Conservation (phyloP, 2,888 invertebrate species). For the Lithophane leautieri region DNA sequence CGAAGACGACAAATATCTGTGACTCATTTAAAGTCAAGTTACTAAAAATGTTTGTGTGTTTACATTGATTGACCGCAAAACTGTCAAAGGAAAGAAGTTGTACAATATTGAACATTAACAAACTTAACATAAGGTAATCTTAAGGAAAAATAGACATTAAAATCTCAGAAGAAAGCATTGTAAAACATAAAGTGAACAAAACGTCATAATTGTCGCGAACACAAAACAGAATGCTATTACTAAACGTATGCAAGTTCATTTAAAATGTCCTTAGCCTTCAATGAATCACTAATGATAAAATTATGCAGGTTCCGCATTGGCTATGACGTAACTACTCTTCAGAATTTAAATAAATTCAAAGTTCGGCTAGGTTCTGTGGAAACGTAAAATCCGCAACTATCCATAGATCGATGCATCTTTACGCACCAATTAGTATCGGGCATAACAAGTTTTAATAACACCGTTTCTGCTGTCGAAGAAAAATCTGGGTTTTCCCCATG, state of each 20-base stretch:
- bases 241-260: slow-evolving; percentile 22
- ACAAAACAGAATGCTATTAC: slow-evolving; percentile 6
- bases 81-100: not conserved
- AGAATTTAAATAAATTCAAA: not conserved
- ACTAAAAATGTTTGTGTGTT: slow-evolving; percentile 14
- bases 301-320: slow-evolving; percentile 36
- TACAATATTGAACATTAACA: slow-evolving; percentile 3
- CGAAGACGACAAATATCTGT: slow-evolving; percentile 28
- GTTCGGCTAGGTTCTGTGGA: too few species aligned
- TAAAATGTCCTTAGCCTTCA: slow-evolving; percentile 32
- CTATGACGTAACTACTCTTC: slow-evolving; percentile 40
- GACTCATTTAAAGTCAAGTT: slow-evolving; percentile 31
- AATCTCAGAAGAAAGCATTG: too few species aligned
- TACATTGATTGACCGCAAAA: slow-evolving; percentile 1
- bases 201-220: not conserved
- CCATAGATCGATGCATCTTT: not conserved
- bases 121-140: not conserved
- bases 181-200: too few species aligned
- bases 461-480: not conserved
- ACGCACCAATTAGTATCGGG: slow-evolving; percentile 1
- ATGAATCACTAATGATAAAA: slow-evolving; percentile 52
- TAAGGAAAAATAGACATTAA: not conserved
- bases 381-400: not conserved
- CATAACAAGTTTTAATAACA: slow-evolving; percentile 35
- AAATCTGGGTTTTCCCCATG: slow-evolving; percentile 3